These are phyloP conservation scores for Phrynosoma platyrhinos DNA, from an alignment of 2,113 vertebrate genomes.

Conservation along the genomic window DNA sequence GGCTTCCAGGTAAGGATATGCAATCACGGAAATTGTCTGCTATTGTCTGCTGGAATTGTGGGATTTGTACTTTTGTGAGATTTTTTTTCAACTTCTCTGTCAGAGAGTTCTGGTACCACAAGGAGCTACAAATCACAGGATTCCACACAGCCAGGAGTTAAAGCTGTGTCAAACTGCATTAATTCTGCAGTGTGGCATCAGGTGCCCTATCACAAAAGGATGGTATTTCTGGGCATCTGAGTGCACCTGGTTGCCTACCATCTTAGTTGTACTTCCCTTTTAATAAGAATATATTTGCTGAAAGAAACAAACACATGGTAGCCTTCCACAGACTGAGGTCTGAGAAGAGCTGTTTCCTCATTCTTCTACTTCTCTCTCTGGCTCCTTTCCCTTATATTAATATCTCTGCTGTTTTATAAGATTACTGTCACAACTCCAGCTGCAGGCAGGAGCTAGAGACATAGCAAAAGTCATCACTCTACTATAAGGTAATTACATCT, in stretches of 20 bases:
- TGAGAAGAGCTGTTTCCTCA: background rate
- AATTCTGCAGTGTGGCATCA: too few relatives aligned
- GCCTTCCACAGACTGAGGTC: background rate
- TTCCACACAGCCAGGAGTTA: too few relatives aligned
- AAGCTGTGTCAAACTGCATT: too few relatives aligned
- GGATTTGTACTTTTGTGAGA: too few relatives aligned
- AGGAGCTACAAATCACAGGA: too few relatives aligned
- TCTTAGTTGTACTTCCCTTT: background rate
- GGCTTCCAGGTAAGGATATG: too few relatives aligned
- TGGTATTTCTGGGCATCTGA: too few relatives aligned
- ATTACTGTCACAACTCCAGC: background rate
- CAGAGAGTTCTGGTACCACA: too few relatives aligned
- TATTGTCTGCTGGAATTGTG: too few relatives aligned
- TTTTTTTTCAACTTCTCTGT: too few relatives aligned
- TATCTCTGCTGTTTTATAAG: background rate
- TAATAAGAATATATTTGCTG: background rate
- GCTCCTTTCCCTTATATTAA: background rate
- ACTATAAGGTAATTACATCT: background rate
- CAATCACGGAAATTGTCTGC: too few relatives aligned
- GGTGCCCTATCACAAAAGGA: too few relatives aligned
- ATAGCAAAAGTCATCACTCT: background rate
- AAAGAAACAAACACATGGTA: background rate
- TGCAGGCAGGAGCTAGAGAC: background rate
- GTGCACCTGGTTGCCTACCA: background rate
- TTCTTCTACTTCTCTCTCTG: background rate